A percentile compares a stretch with the other conserved stretches of the same genome.
Conservation (phyloP, 2,888 invertebrate genomes). For the Ganaspis brasiliensis region DNA sequence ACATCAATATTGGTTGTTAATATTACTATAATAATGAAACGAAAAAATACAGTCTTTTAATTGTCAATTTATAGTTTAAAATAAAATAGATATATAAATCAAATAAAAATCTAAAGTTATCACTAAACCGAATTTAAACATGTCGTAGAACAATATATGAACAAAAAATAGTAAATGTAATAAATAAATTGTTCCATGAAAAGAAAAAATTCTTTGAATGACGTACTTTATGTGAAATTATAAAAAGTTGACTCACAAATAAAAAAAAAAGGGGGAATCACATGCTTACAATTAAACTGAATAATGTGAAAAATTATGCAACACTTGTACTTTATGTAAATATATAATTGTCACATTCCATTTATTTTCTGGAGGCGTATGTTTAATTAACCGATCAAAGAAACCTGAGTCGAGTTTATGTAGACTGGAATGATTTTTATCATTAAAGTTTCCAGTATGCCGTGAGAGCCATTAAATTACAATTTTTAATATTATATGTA, state of each 20-base stretch:
- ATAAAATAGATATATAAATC: too few relatives aligned
- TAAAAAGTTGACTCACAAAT: not conserved
- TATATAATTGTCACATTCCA: not conserved
- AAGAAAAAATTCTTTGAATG: too few relatives aligned
- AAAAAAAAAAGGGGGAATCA: not conserved
- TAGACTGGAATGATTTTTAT: not conserved
- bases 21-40: too few relatives aligned
- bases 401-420: constrained; percentile 12
- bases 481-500: not conserved
- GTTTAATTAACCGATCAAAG: constrained; percentile 19
- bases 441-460: not conserved
- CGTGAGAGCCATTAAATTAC: not conserved
- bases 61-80: too few relatives aligned
- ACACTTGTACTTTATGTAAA: not conserved
- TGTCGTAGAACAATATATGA: too few relatives aligned
- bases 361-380: constrained; percentile 2
- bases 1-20: too few relatives aligned
- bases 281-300: not conserved
- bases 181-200: too few relatives aligned
- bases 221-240: not conserved
- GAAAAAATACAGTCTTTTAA: too few relatives aligned
- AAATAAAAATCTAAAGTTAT: too few relatives aligned
- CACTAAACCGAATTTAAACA: too few relatives aligned
- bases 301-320: not conserved
- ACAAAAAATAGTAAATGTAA: too few relatives aligned